phyloP scores from a whole-genome alignment of 2,797 vertebrate species.

The Catostomus latipinnis region DNA sequence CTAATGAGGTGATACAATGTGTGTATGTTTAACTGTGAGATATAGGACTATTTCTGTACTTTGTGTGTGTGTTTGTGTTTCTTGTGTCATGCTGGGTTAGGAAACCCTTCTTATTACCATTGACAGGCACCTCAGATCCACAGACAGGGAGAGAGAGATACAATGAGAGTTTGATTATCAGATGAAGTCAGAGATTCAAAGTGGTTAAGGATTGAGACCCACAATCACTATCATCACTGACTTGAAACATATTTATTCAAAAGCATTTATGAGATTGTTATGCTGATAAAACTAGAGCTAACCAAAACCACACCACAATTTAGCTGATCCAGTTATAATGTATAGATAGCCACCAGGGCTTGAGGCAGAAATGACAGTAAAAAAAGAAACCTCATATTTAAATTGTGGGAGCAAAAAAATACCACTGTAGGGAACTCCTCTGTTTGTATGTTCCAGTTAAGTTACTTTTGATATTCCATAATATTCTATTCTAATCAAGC shows the following conservation, averaged over 20 bases:
- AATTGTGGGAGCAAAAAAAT: too few relatives aligned
- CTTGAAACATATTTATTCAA: neutral
- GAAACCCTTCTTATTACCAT: conserved; percentile 48
- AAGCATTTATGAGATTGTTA: neutral
- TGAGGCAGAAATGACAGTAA: too few relatives aligned
- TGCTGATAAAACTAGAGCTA: neutral
- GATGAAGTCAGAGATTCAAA: conserved; percentile 32
- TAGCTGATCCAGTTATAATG: neutral
- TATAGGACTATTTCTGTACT: neutral
- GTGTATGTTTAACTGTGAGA: conserved; percentile 3
- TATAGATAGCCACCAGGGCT: too few relatives aligned
- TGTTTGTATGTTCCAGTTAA: too few relatives aligned
- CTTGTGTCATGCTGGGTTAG: conserved; percentile 28
- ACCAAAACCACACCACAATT: neutral
- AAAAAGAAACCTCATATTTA: too few relatives aligned
- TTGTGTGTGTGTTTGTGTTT: neutral
- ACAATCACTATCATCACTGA: conserved; percentile 3
- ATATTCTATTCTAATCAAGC: too few relatives aligned
- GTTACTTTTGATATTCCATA: too few relatives aligned
- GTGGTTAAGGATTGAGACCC: conserved; percentile 27
- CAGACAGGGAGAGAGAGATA: conserved; percentile 12
- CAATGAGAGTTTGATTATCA: conserved; percentile 49
- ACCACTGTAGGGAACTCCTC: too few relatives aligned
- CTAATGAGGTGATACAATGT: conserved; percentile 23
- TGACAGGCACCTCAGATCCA: conserved; percentile 28